Conservation (phyloP, 1,140 invertebrate genomes). For the Trachymyrmex septentrionalis region DNA sequence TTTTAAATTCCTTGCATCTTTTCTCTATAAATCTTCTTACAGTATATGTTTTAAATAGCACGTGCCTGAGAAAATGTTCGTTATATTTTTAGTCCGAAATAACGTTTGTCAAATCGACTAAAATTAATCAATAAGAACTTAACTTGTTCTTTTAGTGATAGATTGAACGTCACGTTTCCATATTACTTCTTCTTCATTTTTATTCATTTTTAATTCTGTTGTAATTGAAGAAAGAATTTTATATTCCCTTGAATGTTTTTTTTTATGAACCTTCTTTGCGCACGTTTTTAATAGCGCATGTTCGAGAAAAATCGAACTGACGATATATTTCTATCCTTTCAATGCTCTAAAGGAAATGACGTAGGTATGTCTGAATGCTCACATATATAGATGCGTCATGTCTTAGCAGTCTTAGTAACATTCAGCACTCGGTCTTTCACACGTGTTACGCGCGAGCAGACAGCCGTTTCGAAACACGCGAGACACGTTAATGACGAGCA, state of each 20-base stretch:
- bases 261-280: too few relatives aligned
- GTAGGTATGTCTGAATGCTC: too few relatives aligned
- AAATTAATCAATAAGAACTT: not conserved
- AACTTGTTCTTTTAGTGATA: not conserved
- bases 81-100: conserved; percentile 37
- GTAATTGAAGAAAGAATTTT: not conserved
- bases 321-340: not conserved
- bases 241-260: not conserved
- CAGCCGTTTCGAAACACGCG: conserved; percentile 36
- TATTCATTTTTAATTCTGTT: not conserved
- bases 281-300: not conserved
- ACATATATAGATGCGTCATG: too few relatives aligned
- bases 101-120: conserved; percentile 15
- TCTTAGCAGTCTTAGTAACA: not conserved
- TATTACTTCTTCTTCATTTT: not conserved
- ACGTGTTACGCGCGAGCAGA: conserved; percentile 11
- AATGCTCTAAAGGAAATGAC: not conserved
- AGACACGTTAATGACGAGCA: conserved; percentile 46
- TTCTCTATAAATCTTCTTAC: too few relatives aligned
- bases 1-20: too few relatives aligned
- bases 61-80: not conserved
- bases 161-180: not conserved
- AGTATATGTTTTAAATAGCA: too few relatives aligned
- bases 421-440: conserved; percentile 22
- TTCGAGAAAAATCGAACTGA: not conserved